phyloP scores from a whole-genome alignment of 2,888 invertebrate species.

The Drosophila pegasa region DNA sequence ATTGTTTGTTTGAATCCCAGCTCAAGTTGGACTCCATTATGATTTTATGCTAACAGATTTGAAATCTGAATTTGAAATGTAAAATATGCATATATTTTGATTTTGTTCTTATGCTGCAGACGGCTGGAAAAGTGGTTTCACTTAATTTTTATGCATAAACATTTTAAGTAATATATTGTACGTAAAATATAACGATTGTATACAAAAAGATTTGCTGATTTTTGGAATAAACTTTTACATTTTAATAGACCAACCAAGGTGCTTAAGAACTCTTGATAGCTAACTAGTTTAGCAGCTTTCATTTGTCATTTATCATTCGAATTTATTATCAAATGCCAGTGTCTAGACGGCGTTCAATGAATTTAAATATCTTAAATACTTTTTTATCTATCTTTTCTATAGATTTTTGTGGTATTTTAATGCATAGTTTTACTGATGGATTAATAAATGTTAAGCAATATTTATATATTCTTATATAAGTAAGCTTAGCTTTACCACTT shows the following conservation, averaged over 20 bases:
- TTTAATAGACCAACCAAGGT: constrained; percentile 32
- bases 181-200: constrained; percentile 43
- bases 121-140: constrained; percentile 52
- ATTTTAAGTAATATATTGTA: constrained; percentile 36
- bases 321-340: neutral
- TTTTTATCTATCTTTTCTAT: neutral
- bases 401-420: neutral
- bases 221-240: constrained; percentile 69
- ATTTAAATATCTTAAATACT: neutral
- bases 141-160: constrained; percentile 36
- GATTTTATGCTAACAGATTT: constrained; percentile 50
- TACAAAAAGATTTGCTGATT: constrained; percentile 53
- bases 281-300: too few relatives aligned
- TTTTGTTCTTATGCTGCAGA: constrained; percentile 11
- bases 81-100: constrained; percentile 15
- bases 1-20: constrained; percentile 30
- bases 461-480: too few relatives aligned
- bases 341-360: neutral
- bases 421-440: too few relatives aligned
- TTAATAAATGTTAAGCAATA: too few relatives aligned
- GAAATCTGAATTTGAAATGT: constrained; percentile 63
- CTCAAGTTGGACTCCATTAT: constrained; percentile 33
- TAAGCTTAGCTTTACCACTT: too few relatives aligned
- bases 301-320: neutral
- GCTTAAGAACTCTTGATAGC: neutral